Conservation (phyloP, 2,113 vertebrate genomes). For the Mellivora capensis region DNA sequence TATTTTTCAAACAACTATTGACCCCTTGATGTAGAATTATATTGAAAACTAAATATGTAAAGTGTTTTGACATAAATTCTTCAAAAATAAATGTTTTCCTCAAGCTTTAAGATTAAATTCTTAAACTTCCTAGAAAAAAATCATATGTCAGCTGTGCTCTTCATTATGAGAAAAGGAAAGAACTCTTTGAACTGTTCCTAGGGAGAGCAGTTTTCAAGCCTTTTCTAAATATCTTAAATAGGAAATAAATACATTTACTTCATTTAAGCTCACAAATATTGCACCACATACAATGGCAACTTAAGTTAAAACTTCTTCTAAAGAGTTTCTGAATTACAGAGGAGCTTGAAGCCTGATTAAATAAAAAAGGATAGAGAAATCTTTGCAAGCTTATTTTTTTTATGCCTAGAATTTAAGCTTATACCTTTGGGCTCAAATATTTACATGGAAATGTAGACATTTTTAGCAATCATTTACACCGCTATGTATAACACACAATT, state of each 20-base stretch:
- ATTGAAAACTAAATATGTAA: conserved; percentile 50
- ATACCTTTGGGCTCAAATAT: not conserved
- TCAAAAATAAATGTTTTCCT: conserved; percentile 40
- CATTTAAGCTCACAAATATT: not conserved
- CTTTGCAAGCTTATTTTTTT: not conserved
- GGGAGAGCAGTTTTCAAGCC: not conserved
- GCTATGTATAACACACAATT: not conserved
- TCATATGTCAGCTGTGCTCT: not conserved
- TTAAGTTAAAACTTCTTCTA: conserved; percentile 1
- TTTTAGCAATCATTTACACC: not conserved
- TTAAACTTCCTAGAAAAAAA: not conserved
- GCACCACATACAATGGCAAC: not conserved
- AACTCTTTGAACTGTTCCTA: not conserved
- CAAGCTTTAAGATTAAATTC: conserved; percentile 35
- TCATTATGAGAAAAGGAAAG: conserved; percentile 13
- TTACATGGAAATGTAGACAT: not conserved
- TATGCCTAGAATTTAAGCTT: not conserved
- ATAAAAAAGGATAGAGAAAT: not conserved
- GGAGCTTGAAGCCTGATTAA: not conserved
- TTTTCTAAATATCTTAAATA: conserved; percentile 34
- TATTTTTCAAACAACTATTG: conserved; percentile 58
- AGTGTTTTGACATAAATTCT: conserved; percentile 19
- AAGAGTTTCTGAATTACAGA: not conserved
- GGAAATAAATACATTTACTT: not conserved
- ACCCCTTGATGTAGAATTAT: conserved; percentile 44